Percentiles rank a stretch among this genome's conserved stretches.
Conservation (phyloP, 2,888 invertebrate species). For the Heterodera filipjevi region DNA sequence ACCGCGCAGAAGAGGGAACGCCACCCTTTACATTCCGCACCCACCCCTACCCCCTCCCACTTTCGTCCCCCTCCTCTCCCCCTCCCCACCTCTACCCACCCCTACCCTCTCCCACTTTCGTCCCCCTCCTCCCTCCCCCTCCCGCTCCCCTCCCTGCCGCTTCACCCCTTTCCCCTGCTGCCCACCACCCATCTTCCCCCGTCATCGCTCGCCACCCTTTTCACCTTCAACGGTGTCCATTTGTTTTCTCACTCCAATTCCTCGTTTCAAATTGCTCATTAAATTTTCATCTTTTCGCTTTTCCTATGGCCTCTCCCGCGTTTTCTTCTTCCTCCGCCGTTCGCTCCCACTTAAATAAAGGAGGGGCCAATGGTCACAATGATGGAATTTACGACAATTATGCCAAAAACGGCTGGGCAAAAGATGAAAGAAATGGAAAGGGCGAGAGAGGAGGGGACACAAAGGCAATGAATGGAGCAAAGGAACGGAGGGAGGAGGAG, state of each 20-base stretch:
- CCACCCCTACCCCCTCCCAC: not conserved
- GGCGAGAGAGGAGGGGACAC: not conserved
- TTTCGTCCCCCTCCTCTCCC: no score
- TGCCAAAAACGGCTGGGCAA: conserved; percentile 1
- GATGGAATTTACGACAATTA: not conserved
- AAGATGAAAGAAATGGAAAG: not conserved
- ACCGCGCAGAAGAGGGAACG: not conserved
- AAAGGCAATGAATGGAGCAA: conserved; percentile 2
- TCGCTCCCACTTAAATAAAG: not conserved
- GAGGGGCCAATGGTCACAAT: not conserved
- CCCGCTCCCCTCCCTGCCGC: not conserved
- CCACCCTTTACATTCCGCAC: not conserved
- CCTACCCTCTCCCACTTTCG: no score
- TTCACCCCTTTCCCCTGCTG: not conserved
- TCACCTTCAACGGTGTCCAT: not conserved
- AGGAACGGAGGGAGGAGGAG: conserved; percentile 43
- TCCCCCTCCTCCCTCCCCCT: not conserved
- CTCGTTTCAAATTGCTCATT: not conserved
- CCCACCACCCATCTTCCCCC: not conserved
- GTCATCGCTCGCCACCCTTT: not conserved
- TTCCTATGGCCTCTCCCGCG: not conserved
- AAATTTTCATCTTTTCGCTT: not conserved
- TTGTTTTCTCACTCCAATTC: conserved; percentile 5
- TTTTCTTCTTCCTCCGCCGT: not conserved
- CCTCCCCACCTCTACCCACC: no score